phyloP scores from a whole-genome alignment of 2,797 vertebrate genomes.

The Oreonectes daqikongensis region DNA sequence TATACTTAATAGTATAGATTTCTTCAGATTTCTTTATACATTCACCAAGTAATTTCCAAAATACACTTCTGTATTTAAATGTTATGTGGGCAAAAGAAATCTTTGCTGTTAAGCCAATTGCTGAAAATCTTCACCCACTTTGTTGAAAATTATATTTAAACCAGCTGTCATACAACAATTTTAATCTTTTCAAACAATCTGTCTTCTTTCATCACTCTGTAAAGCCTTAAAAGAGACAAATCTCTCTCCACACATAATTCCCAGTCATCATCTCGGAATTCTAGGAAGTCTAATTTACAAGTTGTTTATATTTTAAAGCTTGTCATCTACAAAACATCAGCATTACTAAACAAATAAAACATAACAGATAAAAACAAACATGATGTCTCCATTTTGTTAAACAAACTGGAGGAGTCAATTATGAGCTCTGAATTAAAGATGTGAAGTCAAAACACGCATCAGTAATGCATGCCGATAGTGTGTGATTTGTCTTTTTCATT shows the following conservation, averaged over 20 bases:
- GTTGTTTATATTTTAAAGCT: neutral
- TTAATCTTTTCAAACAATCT: neutral
- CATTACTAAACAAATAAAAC: slow-evolving; percentile 10
- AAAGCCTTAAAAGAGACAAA: slow-evolving; percentile 11
- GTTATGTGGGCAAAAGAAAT: neutral
- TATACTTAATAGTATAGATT: neutral
- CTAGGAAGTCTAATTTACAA: neutral
- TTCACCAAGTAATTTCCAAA: no score
- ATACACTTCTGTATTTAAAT: neutral
- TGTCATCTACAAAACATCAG: slow-evolving; percentile 26
- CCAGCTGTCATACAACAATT: neutral
- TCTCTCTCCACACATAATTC: neutral
- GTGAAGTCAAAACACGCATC: slow-evolving; percentile 29
- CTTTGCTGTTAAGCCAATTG: neutral
- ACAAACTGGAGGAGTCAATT: slow-evolving; percentile 33
- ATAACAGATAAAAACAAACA: slow-evolving; percentile 19
- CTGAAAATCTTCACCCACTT: neutral
- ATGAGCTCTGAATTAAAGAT: slow-evolving; percentile 21
- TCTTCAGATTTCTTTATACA: no score
- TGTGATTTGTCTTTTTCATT: neutral
- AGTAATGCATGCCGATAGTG: neutral
- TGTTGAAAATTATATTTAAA: neutral
- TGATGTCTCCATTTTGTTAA: slow-evolving; percentile 9
- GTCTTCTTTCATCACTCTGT: slow-evolving; percentile 4
- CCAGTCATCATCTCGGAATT: neutral